Evolutionary conservation across 2,797 vertebrate genomes (phyloP), one percentile per base, ranked within the genome.

Genomic region (Gouania willdenowi): DNA sequence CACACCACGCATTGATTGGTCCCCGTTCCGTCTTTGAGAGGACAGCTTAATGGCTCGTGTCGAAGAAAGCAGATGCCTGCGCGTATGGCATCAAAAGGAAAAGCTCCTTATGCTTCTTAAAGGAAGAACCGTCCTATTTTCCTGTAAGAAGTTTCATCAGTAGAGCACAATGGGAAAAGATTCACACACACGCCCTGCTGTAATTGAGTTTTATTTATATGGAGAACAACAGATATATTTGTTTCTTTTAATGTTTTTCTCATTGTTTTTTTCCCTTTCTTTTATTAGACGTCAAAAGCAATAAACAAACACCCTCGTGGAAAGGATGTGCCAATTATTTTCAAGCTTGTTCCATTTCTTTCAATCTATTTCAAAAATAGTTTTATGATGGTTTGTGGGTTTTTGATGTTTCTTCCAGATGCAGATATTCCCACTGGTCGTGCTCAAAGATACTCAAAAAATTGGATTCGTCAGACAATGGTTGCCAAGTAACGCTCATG

Each of bases 1-100:
- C 66, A 58, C 62, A 60, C 66, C 68, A 38, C 55, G 37, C 51
- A 45, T 20, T 71, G 72, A 83, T 82, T 79, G 73, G 70, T 65
- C 63, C 61, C 61, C 41, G 36, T 77, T 30, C 59, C 45, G 51
- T 62, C 58, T 62, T 52, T 55, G 73, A 66, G 69, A 57, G 58
- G 48, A 66, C 63, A 54, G 53, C 40, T 46, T 17, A 39, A 51
- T 49, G 41, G 50, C 49, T 53, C 26, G 36, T 49, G 26, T 53
- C 4, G 7, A 48, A 46, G 50, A 62, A 73, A 67, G 69, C 40
- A 49, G 52, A 76, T 31, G 52, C 13, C 42, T 14, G 7, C 6
- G 29, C 30, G 40, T 60, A 54, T 45, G 23, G 17, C 27, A 28
- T 19, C 19, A 35, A 23, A 30, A 49, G 25, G 20, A 36, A 45